Base-by-base conservation (phyloP, 2,113 vertebrate species). In the Salvelinus namaycush region DNA sequence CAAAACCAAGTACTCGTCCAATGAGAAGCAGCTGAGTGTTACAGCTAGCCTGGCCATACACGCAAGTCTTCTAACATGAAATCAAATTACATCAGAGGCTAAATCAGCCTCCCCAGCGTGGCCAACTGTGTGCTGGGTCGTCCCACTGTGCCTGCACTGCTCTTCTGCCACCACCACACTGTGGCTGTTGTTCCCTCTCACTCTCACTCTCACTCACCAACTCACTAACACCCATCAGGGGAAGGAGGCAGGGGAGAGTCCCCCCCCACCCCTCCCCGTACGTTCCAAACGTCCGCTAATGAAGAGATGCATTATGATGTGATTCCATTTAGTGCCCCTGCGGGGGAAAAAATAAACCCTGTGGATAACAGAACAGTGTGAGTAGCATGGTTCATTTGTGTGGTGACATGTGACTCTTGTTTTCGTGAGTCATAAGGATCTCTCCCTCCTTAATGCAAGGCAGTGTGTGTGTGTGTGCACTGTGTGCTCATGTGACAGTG, bases 341-440 rank as follows among this genome's bases (percentile, higher is more conserved):
- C 81, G 84, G 81, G 84, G 13, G 39, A 22, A 76, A 57, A 69
- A 60, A 39, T 24, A 3, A 60, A 86, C 87, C 75, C 81, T 83
- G 74, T 74, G 85, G 86, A 83, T 88, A 87, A 86, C 79, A 68
- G 83, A 80, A 84, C 85, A 73, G 79, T 81, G 83, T 83, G 87
- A 90, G 89, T 86, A 86, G 87, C 89, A 80, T 87, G 84, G 87
- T 87, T 90, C 87, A 81, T 88, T 91, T 92, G 91, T 92, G 87
- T 91, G 90, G 89, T 90, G 86, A 91, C 90, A 92, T 92, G 91
- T 92, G 91, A 92, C 91, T 92, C 89, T 87, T 91, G 89, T 92
- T 92, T 92, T 91, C 71, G 87, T 92, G 89, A 92, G 88, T 91
- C 90, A 91, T 91, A 91, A 91, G 91, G 87, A 90, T 90, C 90